phyloP scores from a whole-genome alignment of 1,140 invertebrate genomes.

The Saccostrea echinata region DNA sequence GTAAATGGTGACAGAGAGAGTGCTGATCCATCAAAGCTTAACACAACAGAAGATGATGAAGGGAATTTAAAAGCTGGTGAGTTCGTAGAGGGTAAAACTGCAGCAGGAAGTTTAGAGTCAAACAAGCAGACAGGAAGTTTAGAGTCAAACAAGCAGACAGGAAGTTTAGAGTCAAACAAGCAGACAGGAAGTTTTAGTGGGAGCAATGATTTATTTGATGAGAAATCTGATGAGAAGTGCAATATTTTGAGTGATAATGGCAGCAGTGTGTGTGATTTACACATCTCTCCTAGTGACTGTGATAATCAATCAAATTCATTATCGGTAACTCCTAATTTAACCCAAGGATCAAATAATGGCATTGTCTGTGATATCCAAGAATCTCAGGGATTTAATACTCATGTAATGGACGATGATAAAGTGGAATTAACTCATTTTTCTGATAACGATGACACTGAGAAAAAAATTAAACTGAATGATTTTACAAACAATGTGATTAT shows the following conservation, averaged over 20 bases:
- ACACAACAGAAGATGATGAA: no score
- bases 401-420: background rate
- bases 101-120: background rate
- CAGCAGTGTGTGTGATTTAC: background rate
- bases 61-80: background rate
- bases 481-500: background rate
- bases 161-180: background rate
- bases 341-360: background rate
- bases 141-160: background rate
- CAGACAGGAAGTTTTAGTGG: background rate
- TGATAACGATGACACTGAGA: background rate
- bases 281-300: background rate
- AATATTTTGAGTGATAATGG: background rate
- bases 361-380: slow-evolving; percentile 6
- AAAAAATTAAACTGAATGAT: background rate
- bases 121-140: background rate
- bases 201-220: slow-evolving; percentile 48
- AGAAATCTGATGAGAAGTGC: background rate
- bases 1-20: no score
- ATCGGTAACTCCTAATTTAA: background rate
- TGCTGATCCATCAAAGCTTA: background rate
- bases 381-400: slow-evolving; percentile 4
- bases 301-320: background rate
- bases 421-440: background rate
- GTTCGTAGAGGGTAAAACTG: background rate